phyloP scores from a whole-genome alignment of 2,113 vertebrate genomes.

The Lycaon pictus region DNA sequence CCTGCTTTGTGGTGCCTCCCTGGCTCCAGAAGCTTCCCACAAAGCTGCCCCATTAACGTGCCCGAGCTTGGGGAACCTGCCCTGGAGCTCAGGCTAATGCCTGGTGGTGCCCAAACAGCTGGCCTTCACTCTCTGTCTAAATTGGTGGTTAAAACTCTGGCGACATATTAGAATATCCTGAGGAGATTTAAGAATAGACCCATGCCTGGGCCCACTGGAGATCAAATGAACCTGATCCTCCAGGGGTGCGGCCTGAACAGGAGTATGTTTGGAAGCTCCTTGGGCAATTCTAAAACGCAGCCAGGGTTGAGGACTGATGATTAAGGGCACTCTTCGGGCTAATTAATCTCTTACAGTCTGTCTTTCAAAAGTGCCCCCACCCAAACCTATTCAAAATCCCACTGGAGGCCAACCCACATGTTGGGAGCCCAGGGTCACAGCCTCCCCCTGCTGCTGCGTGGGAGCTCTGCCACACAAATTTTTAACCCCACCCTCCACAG shows the following conservation, averaged over 20 bases:
- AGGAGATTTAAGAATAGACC: neutral
- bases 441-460: accelerated
- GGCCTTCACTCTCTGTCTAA: neutral
- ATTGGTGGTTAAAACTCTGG: neutral
- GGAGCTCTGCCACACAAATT: neutral
- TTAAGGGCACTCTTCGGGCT: neutral
- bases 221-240: neutral
- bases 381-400: neutral
- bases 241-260: neutral
- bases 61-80: neutral
- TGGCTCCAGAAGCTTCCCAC: neutral
- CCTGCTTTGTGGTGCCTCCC: neutral
- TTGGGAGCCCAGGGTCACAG: neutral
- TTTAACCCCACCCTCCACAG: too few species aligned
- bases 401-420: neutral
- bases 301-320: neutral
- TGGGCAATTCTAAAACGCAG: neutral
- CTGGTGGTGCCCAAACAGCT: neutral
- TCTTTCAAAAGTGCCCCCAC: neutral
- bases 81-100: neutral
- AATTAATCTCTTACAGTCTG: neutral
- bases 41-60: neutral
- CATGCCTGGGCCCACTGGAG: neutral
- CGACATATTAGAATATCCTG: neutral
- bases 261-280: neutral